Conservation (phyloP, 2,888 invertebrate species). For the Conistra vaccinii region DNA sequence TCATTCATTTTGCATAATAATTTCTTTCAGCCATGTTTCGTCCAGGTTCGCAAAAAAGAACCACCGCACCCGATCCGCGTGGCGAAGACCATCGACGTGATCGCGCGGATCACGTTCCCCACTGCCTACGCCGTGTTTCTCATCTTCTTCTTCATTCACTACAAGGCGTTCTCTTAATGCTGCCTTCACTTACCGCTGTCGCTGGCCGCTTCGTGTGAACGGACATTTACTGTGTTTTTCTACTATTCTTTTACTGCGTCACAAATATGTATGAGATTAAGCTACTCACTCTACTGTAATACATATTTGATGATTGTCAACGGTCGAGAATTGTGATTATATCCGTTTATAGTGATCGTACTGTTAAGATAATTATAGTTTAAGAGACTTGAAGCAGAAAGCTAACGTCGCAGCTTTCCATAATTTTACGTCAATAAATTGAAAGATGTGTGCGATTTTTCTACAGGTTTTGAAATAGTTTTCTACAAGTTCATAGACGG, state of each 20-base stretch:
- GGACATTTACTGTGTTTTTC: slow-evolving; percentile 78
- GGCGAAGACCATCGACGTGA: slow-evolving; percentile 98
- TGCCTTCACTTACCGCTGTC: slow-evolving; percentile 75
- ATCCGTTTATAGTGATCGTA: slow-evolving; percentile 75
- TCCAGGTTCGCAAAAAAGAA: slow-evolving; percentile 97
- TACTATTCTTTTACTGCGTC: slow-evolving; percentile 75
- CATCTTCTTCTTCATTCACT: slow-evolving; percentile 98
- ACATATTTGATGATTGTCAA: slow-evolving; percentile 77
- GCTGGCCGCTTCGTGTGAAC: slow-evolving; percentile 80
- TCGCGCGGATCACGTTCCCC: slow-evolving; percentile 98
- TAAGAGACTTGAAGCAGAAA: slow-evolving; percentile 72
- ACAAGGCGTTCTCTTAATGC: slow-evolving; percentile 95
- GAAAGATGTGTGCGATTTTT: slow-evolving; percentile 77
- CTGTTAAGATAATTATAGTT: slow-evolving; percentile 74
- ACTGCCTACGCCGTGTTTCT: slow-evolving; percentile 98
- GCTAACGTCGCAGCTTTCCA: slow-evolving; percentile 78
- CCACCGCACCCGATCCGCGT: slow-evolving; percentile 98
- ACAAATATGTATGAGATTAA: slow-evolving; percentile 75
- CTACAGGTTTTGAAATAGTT: slow-evolving; percentile 88
- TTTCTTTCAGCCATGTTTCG: slow-evolving; percentile 94
- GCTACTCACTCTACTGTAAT: slow-evolving; percentile 73
- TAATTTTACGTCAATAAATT: slow-evolving; percentile 66
- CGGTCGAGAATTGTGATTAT: slow-evolving; percentile 82
- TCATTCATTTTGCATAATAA: slow-evolving; percentile 86
- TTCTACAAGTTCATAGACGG: slow-evolving; percentile 75